These are phyloP conservation scores for Serripes groenlandicus DNA, from an alignment of 2,888 invertebrate species.

Conservation along the genomic window DNA sequence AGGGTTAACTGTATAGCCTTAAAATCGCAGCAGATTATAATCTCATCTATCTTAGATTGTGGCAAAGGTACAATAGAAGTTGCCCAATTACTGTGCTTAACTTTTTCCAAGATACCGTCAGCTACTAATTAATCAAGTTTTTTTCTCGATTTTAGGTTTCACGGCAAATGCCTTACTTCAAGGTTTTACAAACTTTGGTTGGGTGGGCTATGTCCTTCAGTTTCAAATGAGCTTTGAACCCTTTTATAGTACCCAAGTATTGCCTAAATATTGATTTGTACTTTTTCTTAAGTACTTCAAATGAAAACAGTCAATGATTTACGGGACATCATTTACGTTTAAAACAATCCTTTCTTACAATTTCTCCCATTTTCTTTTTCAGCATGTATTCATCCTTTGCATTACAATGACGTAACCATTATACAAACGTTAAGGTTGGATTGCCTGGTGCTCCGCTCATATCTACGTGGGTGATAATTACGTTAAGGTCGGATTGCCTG, in stretches of 20 bases:
- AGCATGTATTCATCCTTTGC: too few relatives aligned
- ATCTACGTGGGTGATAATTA: too few relatives aligned
- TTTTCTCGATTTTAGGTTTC: constrained; percentile 54
- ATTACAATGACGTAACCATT: too few relatives aligned
- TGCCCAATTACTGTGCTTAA: constrained; percentile 67
- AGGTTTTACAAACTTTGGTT: constrained; percentile 57
- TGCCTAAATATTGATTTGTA: constrained; percentile 28
- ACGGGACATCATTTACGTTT: too few relatives aligned
- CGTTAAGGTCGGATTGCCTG: too few relatives aligned
- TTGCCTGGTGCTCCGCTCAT: too few relatives aligned
- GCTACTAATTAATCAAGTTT: constrained; percentile 50
- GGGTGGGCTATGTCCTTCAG: constrained; percentile 37
- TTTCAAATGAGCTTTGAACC: constrained; percentile 39
- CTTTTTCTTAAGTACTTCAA: constrained; percentile 27
- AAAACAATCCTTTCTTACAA: too few relatives aligned
- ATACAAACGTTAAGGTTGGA: too few relatives aligned
- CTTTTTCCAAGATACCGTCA: constrained; percentile 53
- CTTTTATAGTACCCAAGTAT: constrained; percentile 40
- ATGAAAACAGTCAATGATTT: too few relatives aligned
- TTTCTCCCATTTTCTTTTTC: too few relatives aligned
- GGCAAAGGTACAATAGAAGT: constrained; percentile 67
- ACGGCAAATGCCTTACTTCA: constrained; percentile 61
- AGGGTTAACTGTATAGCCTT: constrained; percentile 73
- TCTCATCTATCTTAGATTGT: constrained; percentile 60
- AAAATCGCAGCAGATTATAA: constrained; percentile 75